phyloP scores from a whole-genome alignment of 2,797 vertebrate species.

The Micropoecilia bifurca region DNA sequence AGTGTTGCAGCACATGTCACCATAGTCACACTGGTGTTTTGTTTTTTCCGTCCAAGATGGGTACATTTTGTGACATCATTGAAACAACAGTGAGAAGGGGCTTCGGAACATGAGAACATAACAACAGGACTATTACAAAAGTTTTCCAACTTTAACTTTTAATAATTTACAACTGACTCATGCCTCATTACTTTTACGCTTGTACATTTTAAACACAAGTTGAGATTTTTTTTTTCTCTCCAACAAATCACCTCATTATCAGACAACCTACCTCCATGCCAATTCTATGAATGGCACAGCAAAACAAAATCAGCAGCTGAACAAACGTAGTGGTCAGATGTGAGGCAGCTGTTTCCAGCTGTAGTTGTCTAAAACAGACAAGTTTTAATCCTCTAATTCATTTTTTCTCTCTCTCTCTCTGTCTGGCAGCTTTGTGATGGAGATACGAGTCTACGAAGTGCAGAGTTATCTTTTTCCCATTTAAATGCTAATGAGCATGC shows the following conservation, averaged over 20 bases:
- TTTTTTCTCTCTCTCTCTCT: conserved; percentile 40
- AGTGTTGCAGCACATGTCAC: neutral
- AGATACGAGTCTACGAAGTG: conserved; percentile 74
- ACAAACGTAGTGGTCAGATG: neutral
- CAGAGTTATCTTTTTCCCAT: conserved; percentile 81
- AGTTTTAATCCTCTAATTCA: conserved; percentile 60
- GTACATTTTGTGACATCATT: neutral
- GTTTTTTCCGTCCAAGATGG: neutral
- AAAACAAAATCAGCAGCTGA: neutral
- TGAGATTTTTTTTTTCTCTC: neutral
- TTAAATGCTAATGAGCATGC: conserved; percentile 85
- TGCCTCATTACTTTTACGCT: neutral
- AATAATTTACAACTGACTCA: neutral
- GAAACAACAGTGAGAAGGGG: neutral
- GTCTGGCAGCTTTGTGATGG: conserved; percentile 58
- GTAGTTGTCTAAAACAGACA: conserved; percentile 32
- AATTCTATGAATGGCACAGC: neutral
- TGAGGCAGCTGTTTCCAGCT: conserved; percentile 8
- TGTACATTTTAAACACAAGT: neutral
- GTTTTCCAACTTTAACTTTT: neutral
- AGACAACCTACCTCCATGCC: neutral
- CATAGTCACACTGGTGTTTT: neutral
- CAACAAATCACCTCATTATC: neutral
- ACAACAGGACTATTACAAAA: no score
- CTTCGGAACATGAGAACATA: neutral